Base-by-base conservation (phyloP, 30 jellyfish, hydroid and myxozoan genomes). In the Sanderia malayensis region DNA sequence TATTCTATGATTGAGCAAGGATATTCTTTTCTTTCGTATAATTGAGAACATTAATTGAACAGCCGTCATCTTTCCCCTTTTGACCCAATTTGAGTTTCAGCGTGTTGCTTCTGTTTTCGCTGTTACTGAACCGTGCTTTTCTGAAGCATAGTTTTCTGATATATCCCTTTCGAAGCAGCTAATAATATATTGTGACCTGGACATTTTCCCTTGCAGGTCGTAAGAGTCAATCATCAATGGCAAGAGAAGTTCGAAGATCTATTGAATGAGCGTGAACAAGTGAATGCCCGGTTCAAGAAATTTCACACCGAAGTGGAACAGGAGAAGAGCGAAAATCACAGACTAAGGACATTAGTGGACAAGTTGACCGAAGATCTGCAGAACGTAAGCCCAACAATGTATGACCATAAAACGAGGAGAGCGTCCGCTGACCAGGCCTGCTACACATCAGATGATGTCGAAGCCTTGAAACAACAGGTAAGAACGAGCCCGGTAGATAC, bases 381-480 rank as follows among this genome's bases (percentile, higher is more conserved):
- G 46, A 73, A 37, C 4, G 26, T 73, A 23, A 44, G 44, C 19
- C 76, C 58, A 13, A 0, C 25, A 23, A 18, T 23, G 0, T 15
- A 41, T 60, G 6, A 21, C 19, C 18, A 20, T 17, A 3, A 20
- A 21, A n/a, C 1, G 20, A 19, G 19, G 59, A 46, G 44, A 7
- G 13, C 0, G 58, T 61, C 78, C 1, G 32, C 24, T 0, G 49
- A 46, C 0, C 31, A 53, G 24, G 58, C 26, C 23, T 22, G 55
- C 4, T 80, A 19, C 55, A 80, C 65, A 20, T 32, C 37, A 17
- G 93, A 80, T 20, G 93, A 80, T 28, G 68, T 80, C 19, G 93
- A 80, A 31, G 93, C 93, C 7, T 53, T 80, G 31, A 80, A 80
- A 33, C 93, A 80, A 58, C 93, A 80, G 93, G 93, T 80, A 63